Conservation (phyloP, 2,113 vertebrate genomes). For the Nesogale talazaci region DNA sequence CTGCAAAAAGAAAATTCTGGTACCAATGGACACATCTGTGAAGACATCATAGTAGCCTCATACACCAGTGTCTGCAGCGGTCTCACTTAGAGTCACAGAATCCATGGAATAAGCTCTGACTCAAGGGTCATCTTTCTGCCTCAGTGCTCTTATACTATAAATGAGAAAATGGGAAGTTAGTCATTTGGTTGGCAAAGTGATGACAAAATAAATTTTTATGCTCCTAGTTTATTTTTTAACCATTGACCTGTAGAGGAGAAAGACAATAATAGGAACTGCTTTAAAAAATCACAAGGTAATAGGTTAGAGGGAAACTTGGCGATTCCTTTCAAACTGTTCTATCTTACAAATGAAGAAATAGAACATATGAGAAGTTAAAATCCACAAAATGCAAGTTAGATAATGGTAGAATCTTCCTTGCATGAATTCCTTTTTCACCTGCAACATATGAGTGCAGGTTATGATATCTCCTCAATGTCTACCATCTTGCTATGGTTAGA, state of each 20-base stretch:
- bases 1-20: rapidly evolving
- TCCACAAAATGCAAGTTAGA: rapidly evolving
- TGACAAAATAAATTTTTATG: too few species aligned
- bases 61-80: rapidly evolving
- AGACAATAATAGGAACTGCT: neutral
- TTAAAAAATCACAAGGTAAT: neutral
- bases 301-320: too few species aligned
- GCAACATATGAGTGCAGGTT: rapidly evolving
- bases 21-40: neutral
- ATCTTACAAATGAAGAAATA: neutral
- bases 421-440: neutral
- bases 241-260: rapidly evolving
- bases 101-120: rapidly evolving
- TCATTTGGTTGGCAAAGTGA: neutral
- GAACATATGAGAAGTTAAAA: rapidly evolving
- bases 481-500: neutral
- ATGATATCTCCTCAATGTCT: rapidly evolving
- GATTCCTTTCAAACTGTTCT: rapidly evolving
- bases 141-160: rapidly evolving
- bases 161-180: neutral
- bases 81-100: neutral
- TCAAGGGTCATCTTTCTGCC: neutral
- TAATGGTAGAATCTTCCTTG: too few species aligned
- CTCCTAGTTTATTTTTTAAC: neutral
- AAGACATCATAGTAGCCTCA: too few species aligned